Conservation (phyloP, 2,113 vertebrate species). For the Oryzias melastigma region DNA sequence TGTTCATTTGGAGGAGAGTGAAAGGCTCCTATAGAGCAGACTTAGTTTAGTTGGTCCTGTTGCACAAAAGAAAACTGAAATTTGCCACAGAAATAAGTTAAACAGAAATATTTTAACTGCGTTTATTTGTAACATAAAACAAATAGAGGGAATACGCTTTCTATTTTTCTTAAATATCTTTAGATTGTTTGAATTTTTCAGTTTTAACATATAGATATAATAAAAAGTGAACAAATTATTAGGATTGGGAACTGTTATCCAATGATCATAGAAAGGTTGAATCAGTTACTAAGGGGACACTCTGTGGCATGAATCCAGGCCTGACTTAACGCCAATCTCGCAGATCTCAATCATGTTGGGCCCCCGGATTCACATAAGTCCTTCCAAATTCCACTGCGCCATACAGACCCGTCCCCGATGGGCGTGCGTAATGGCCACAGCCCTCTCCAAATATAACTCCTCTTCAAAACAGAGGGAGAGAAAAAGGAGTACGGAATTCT, state of each 20-base stretch:
- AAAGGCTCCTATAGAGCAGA: background rate
- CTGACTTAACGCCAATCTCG: no score
- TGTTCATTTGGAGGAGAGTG: no score
- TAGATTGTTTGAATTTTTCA: no score
- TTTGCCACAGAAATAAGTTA: no score
- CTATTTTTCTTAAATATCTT: background rate
- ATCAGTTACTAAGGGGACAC: no score
- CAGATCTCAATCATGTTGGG: no score
- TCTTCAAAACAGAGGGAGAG: conserved; percentile 53
- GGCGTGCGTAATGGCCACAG: conserved; percentile 66
- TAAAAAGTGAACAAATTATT: no score
- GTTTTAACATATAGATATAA: no score
- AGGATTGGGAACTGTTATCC: no score
- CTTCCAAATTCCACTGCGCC: conserved; percentile 13
- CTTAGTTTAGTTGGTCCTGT: conserved; percentile 1
- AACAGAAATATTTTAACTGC: background rate
- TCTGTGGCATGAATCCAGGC: no score
- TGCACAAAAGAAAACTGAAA: background rate
- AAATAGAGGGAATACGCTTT: background rate
- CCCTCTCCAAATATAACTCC: conserved; percentile 70
- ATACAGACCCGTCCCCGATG: conserved; percentile 55
- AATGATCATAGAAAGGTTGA: no score
- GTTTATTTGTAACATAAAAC: background rate
- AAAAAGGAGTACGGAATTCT: conserved; percentile 44
- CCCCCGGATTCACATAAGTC: background rate